These are phyloP conservation scores for Epinotia demarniana DNA, from an alignment of 2,888 invertebrate genomes.

Conservation along the genomic window DNA sequence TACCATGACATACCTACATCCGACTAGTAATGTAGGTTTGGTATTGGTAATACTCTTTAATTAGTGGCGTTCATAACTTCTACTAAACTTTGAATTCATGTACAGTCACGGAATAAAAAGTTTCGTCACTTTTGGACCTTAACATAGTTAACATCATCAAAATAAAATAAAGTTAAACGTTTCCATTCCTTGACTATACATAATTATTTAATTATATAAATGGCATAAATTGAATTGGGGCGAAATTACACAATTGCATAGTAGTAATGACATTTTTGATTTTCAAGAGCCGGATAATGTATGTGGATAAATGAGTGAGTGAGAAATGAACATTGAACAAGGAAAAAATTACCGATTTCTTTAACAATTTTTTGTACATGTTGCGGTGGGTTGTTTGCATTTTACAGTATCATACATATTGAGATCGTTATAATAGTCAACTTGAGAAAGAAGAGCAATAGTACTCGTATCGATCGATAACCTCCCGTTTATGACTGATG, in stretches of 20 bases:
- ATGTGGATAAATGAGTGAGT: background rate
- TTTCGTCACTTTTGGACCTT: no score
- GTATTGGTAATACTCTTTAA: background rate
- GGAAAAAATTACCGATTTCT: background rate
- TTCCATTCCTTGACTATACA: background rate
- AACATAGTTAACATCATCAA: no score
- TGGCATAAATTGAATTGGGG: background rate
- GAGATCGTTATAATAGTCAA: constrained; percentile 14
- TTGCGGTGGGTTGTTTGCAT: constrained; percentile 26
- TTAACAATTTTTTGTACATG: background rate
- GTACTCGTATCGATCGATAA: constrained; percentile 24
- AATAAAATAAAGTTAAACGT: background rate
- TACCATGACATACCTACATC: constrained; percentile 14
- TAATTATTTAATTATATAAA: background rate
- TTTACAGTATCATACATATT: constrained; percentile 18
- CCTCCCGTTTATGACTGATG: constrained; percentile 61
- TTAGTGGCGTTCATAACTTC: background rate
- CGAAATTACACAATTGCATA: background rate
- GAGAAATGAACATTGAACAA: constrained; percentile 4
- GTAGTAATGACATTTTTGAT: background rate
- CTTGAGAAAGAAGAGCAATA: constrained; percentile 12
- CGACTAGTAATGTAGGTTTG: constrained; percentile 4
- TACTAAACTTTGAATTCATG: background rate
- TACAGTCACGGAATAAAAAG: no score
- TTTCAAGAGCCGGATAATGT: constrained; percentile 1